These are phyloP conservation scores for Vespertilio murinus DNA, from an alignment of 2,797 vertebrate genomes.

Conservation along the genomic window DNA sequence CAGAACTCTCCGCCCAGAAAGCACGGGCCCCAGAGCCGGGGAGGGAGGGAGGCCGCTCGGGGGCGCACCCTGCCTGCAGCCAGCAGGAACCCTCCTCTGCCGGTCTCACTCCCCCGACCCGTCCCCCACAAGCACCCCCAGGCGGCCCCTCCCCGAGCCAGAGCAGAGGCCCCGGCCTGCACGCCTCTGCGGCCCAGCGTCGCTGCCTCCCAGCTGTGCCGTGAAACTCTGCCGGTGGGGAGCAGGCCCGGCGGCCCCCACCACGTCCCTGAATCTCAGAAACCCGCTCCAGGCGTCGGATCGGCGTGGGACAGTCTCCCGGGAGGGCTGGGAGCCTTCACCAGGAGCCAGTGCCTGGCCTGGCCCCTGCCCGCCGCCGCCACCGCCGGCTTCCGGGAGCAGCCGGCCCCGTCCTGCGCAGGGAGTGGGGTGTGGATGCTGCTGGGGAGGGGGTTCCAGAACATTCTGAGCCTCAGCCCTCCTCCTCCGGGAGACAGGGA, in stretches of 20 bases:
- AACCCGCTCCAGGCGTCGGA: background rate
- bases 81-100: background rate
- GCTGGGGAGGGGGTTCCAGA: background rate
- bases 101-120: background rate
- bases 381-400: background rate
- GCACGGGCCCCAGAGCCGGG: accelerated
- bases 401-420: background rate
- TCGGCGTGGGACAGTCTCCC: accelerated
- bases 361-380: accelerated
- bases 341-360: accelerated
- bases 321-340: accelerated
- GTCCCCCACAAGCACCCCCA: accelerated
- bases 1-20: background rate
- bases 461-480: background rate
- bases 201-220: background rate
- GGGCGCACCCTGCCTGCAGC: background rate
- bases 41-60: accelerated
- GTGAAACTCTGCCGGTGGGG: background rate
- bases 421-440: background rate
- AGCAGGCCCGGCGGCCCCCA: background rate
- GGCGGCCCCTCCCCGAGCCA: background rate
- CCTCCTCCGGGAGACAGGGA: background rate
- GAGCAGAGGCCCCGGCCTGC: accelerated
- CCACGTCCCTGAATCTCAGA: slow-evolving; percentile 19
- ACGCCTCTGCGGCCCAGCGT: background rate